These are phyloP conservation scores for Lepidurus arcticus DNA, from an alignment of 1,140 invertebrate species.

Conservation along the genomic window DNA sequence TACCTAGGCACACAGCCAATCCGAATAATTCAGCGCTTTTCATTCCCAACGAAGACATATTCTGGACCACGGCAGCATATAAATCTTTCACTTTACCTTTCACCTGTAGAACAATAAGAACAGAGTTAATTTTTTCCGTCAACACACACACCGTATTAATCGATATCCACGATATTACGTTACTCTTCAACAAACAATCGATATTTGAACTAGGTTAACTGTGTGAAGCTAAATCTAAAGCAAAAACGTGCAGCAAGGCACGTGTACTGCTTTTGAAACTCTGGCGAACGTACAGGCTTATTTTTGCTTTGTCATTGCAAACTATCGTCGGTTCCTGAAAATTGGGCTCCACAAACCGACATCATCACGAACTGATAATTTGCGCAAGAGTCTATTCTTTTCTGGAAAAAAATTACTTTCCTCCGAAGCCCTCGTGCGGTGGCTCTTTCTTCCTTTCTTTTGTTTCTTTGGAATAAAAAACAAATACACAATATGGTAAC, in stretches of 20 bases:
- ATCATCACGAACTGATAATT: neutral
- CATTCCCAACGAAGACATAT: slow-evolving; percentile 69
- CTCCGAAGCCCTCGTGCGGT: neutral
- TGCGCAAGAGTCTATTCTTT: neutral
- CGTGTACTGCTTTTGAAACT: too few relatives aligned
- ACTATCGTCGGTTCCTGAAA: neutral
- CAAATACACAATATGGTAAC: too few relatives aligned
- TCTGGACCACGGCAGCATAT: slow-evolving; percentile 69
- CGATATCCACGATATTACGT: too few relatives aligned
- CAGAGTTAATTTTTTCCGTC: neutral
- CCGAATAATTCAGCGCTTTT: slow-evolving; percentile 76
- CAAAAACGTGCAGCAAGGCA: too few relatives aligned
- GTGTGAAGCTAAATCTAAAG: too few relatives aligned
- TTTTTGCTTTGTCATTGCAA: neutral
- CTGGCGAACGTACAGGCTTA: too few relatives aligned
- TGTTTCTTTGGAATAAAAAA: neutral
- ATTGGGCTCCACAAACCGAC: neutral
- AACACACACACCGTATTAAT: too few relatives aligned
- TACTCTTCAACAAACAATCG: too few relatives aligned
- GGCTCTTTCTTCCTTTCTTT: neutral
- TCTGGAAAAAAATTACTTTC: neutral
- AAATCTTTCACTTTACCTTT: slow-evolving; percentile 77
- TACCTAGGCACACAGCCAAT: slow-evolving; percentile 70
- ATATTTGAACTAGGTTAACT: too few relatives aligned
- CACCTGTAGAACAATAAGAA: slow-evolving; percentile 53